Base-by-base conservation (phyloP, 2,888 invertebrate species). In the Drosophila koepferae region DNA sequence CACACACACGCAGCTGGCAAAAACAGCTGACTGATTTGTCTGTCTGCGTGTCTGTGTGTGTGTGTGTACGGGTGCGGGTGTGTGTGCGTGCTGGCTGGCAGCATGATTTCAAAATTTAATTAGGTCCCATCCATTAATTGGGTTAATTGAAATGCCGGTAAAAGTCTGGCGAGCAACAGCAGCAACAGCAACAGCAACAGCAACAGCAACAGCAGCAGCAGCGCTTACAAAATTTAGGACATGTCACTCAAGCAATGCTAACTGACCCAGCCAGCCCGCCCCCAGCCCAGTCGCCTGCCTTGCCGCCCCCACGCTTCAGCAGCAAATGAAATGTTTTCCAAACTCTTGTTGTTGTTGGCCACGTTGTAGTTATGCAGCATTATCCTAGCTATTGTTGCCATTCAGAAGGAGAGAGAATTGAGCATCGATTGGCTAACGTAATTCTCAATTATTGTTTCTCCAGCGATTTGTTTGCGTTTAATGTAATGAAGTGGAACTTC, bases 81-180 rank as follows among this genome's bases (percentile, higher is more conserved):
- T 62, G 55, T 55, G 55, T 40, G 54, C 63, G 64, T 71, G 67
- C 53, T 74, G 68, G 75, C 76, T 68, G 74, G 81, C 77, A 77
- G 74, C 76, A 86, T 83, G 86, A 89, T 86, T 81, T 89, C 91
- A 89, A 91, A 91, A 89, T 91, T 91, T 91, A 91, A 91, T 91
- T 91, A 90, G 90, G 90, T 90, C 86, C 90, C 90, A 89, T 91
- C 86, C 89, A 91, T 91, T 91, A 91, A 91, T 91, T 91, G 92
- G 92, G 91, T 92, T 91, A 91, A 91, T 91, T 91, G 91, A 91
- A 89, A 86, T 90, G 87, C 87, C 89, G 90, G 88, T 82, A 91
- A 90, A 90, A 90, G 89, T 88, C 89, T 81, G 76, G 75, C 77
- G 53, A 61, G 23, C 60, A 63, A 40, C 44, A 54, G 46, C 44